Percentiles rank a stretch among this genome's conserved stretches.
phyloP scores from a whole-genome alignment of 2,888 invertebrate genomes.

The Callimorpha dominula region DNA sequence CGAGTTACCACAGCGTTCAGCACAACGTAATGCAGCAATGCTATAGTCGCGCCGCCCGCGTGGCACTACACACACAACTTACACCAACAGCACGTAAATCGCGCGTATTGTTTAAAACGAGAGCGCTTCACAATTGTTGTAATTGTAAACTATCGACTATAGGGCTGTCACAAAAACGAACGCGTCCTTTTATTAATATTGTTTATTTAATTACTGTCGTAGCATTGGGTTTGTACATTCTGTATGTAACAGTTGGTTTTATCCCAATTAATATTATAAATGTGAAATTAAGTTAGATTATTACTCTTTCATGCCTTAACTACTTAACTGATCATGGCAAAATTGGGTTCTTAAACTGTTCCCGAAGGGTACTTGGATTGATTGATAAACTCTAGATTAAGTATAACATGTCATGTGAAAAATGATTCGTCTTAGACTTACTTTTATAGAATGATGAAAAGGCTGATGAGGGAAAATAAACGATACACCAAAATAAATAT shows the following conservation, averaged over 20 bases:
- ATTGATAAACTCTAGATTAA: too few species aligned
- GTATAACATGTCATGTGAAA: too few species aligned
- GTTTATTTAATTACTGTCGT: background rate
- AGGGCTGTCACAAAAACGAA: background rate
- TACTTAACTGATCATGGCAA: background rate
- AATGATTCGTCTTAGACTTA: too few species aligned
- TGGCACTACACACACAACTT: background rate
- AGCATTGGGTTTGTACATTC: too few species aligned
- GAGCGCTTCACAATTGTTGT: background rate
- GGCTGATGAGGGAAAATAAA: too few species aligned
- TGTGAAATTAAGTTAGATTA: too few species aligned
- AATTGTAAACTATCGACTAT: background rate
- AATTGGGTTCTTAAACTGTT: background rate
- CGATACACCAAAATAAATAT: too few species aligned
- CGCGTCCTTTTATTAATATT: background rate
- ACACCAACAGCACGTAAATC: background rate
- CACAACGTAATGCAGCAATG: background rate
- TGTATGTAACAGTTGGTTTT: too few species aligned
- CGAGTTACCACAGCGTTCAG: background rate
- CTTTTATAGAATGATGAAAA: too few species aligned
- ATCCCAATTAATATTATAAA: too few species aligned
- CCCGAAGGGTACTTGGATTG: background rate
- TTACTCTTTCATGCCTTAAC: background rate
- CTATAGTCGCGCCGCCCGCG: background rate
- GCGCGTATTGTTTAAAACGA: background rate